phyloP scores from a whole-genome alignment of 2,797 vertebrate genomes.

The Hapalemur alaotrensis region DNA sequence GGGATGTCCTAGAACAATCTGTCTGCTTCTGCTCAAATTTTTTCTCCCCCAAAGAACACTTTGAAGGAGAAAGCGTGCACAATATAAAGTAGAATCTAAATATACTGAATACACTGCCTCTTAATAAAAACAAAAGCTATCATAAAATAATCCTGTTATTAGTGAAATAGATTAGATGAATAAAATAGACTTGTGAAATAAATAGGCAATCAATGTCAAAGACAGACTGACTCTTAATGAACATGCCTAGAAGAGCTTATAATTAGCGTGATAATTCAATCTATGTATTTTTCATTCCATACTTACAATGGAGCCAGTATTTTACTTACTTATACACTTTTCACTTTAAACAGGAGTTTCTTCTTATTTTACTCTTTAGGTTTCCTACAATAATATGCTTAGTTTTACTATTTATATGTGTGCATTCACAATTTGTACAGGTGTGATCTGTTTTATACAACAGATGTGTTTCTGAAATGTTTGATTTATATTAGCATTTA shows the following conservation, averaged over 20 bases:
- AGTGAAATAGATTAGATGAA: conserved; percentile 25
- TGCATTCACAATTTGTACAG: neutral
- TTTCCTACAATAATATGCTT: neutral
- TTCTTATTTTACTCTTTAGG: conserved; percentile 1
- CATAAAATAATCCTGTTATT: neutral
- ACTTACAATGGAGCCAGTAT: neutral
- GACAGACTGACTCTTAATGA: neutral
- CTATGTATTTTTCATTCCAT: neutral
- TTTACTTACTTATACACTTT: conserved; percentile 30
- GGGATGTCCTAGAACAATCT: conserved; percentile 58
- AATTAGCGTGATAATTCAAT: neutral
- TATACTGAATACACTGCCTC: neutral
- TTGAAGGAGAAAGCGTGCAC: neutral
- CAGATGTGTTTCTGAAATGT: neutral
- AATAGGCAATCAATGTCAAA: neutral
- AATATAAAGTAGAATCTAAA: conserved; percentile 9
- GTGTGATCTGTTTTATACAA: neutral
- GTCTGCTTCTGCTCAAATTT: conserved; percentile 43
- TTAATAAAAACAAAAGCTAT: neutral
- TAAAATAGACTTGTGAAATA: conserved; percentile 27
- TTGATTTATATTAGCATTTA: neutral
- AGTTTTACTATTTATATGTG: neutral
- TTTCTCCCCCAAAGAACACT: neutral
- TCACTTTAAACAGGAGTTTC: neutral
- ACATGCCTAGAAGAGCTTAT: neutral